These are phyloP conservation scores for Cenopis cana DNA, from an alignment of 2,888 invertebrate genomes.

Conservation along the genomic window DNA sequence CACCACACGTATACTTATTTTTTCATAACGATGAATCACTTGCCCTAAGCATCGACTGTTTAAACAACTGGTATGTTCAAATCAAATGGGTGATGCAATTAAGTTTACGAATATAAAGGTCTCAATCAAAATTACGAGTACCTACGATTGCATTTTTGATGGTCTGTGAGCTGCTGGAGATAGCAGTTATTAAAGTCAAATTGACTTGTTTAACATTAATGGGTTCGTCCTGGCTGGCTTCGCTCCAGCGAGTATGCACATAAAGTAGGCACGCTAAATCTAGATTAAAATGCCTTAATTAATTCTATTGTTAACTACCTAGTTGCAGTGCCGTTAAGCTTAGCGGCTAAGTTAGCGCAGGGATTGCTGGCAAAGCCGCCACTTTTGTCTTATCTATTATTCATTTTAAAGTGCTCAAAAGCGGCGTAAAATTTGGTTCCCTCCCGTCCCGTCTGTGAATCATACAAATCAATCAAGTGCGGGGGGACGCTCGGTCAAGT, in stretches of 20 bases:
- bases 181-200: conserved; percentile 26
- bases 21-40: conserved; percentile 40
- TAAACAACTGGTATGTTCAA: conserved; percentile 40
- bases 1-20: conserved; percentile 38
- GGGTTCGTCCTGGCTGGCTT: conserved; percentile 23
- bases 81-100: conserved; percentile 40
- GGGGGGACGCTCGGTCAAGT: conserved; percentile 37
- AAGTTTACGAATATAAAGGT: conserved; percentile 28
- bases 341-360: not conserved
- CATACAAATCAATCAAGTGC: conserved; percentile 41
- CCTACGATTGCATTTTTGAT: conserved; percentile 3
- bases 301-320: conserved; percentile 32
- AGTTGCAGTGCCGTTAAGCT: not conserved
- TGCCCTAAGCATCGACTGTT: conserved; percentile 39
- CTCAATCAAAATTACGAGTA: conserved; percentile 18
- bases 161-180: conserved; percentile 10
- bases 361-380: conserved; percentile 6
- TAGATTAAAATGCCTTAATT: conserved; percentile 38
- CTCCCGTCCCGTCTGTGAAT: conserved; percentile 13
- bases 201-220: conserved; percentile 36
- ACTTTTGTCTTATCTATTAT: conserved; percentile 3
- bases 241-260: conserved; percentile 32
- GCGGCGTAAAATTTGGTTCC: conserved; percentile 25
- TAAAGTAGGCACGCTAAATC: conserved; percentile 34
- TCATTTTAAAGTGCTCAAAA: not conserved